These are phyloP conservation scores for Struthio camelus DNA, from an alignment of 2,113 vertebrate genomes.

Conservation along the genomic window DNA sequence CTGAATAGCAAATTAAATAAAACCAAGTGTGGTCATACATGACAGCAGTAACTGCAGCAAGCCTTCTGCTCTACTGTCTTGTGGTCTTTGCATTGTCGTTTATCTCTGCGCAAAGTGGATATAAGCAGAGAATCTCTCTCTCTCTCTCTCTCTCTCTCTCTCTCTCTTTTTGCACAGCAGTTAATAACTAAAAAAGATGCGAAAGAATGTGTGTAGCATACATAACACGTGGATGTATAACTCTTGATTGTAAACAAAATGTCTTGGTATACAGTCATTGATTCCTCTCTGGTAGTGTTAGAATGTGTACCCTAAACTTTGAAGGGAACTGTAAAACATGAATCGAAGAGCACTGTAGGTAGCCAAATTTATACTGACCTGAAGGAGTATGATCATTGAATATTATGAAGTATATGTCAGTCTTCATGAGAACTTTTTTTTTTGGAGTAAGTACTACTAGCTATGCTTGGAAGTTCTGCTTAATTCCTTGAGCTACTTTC, in stretches of 20 bases:
- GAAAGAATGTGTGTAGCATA: neutral
- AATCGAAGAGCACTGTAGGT: neutral
- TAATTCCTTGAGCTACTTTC: neutral
- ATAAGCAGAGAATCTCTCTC: neutral
- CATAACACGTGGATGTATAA: neutral
- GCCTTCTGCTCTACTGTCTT: neutral
- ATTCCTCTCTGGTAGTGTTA: neutral
- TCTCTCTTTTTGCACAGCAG: neutral
- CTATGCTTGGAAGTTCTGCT: neutral
- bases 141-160: too few relatives aligned
- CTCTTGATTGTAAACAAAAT: neutral
- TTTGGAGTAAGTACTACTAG: neutral
- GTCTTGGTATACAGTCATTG: neutral
- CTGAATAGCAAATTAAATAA: conserved; percentile 44
- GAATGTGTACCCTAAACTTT: neutral
- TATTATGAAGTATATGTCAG: neutral
- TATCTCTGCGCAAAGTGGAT: neutral
- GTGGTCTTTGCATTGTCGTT: neutral
- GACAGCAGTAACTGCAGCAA: neutral
- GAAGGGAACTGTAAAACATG: neutral
- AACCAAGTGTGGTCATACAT: neutral
- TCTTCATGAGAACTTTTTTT: neutral
- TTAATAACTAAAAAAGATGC: neutral
- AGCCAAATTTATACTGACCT: neutral
- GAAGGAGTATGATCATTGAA: neutral